Evolutionary conservation across 2,888 invertebrate species (phyloP), one percentile per base, ranked within the genome.

Genomic region (Drosophila buzzatii): DNA sequence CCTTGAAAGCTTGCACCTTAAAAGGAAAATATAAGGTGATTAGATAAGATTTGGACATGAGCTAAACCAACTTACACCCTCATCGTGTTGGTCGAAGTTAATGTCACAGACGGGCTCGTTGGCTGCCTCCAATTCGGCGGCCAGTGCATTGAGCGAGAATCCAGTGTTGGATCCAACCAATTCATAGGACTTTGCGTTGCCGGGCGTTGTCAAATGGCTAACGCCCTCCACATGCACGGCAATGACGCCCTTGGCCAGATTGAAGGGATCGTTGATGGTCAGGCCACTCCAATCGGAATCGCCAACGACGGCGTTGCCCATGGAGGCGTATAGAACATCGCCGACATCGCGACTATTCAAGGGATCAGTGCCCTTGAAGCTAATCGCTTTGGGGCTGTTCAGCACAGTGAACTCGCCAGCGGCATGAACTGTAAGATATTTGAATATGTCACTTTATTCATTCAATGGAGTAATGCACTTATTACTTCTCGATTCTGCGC

Each of bases 271-370:
- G 7, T 92, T 93, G 45, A 97, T 94, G 63, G 93, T 94, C 77
- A 97, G 91, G 16, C 96, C 96, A 79, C 94, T 93, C 96, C 97
- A 97, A 78, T 95, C 94, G 16, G 95, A 94, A 85, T 94, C 95
- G 94, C 95, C 95, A 91, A 95, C 95, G n/a, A 95, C 95, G 14
- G 96, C 95, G 77, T 96, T 95, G 55, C 97, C 97, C 73, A 96
- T 93, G 58, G 95, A 93, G 65, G 96, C 96, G n/a, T 95, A 95
- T 76, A 95, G 95, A 8, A 97, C 94, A 92, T 97, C 97, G 3
- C 96, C 92, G 5, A 95, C 92, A 85, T 95, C 96, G 86, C 96
- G 95, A 65, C 94, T 94, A 41, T 90, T 85, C 14, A 96, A 91
- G 75, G 94, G 94, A 74, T 95, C 95, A 73, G 95, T 94, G 63